phyloP scores from a whole-genome alignment of 1,140 invertebrate species.

The Drosophila sturtevanti region DNA sequence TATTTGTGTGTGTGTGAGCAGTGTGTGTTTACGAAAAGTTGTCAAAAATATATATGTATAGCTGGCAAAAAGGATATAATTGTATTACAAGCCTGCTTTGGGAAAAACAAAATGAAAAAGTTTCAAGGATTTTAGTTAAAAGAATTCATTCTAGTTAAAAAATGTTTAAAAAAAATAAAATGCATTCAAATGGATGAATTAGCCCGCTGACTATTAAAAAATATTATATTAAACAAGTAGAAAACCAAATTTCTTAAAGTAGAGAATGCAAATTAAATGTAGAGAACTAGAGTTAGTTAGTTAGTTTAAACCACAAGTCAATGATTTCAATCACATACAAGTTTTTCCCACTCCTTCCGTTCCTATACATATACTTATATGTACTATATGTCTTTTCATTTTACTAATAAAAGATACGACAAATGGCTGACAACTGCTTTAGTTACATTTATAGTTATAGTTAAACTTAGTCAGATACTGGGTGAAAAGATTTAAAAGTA shows the following conservation, averaged over 20 bases:
- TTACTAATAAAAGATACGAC: constrained; percentile 36
- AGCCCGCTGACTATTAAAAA: no score
- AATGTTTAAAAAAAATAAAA: background rate
- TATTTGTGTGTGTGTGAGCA: background rate
- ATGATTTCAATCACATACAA: background rate
- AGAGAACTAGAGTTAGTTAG: constrained; percentile 20
- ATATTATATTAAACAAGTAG: constrained; percentile 33
- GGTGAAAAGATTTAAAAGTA: background rate
- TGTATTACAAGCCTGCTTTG: constrained; percentile 41
- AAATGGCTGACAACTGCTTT: constrained; percentile 37
- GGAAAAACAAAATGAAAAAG: background rate
- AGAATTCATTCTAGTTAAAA: background rate
- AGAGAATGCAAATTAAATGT: constrained; percentile 34
- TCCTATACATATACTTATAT: no score
- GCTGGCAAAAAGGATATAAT: constrained; percentile 44
- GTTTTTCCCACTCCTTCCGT: background rate
- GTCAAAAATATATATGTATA: constrained; percentile 13
- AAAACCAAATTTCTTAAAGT: constrained; percentile 19
- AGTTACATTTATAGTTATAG: constrained; percentile 29
- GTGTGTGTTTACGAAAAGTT: constrained; percentile 21
- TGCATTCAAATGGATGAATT: no score
- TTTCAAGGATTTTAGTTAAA: background rate
- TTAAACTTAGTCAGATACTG: constrained; percentile 10
- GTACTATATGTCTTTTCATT: constrained; percentile 16
- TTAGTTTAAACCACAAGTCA: constrained; percentile 12